A percentile compares a stretch with the other conserved stretches of the same genome.
phyloP scores from a whole-genome alignment of 92 coral and sea anemone species.

The Zoanthus sansibaricus region DNA sequence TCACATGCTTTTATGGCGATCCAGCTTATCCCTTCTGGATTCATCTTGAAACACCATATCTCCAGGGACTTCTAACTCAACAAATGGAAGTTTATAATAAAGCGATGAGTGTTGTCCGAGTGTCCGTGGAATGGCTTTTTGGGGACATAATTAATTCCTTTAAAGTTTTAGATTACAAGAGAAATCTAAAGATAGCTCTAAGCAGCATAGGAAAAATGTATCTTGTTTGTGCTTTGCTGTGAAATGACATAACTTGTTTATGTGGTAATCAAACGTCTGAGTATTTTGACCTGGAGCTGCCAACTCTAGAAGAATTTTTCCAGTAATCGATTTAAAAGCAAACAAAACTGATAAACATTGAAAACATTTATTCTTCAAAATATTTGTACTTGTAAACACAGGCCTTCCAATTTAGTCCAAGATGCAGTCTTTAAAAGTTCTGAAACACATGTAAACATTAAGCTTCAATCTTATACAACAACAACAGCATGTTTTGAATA shows the following conservation, averaged over 20 bases:
- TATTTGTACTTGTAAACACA: background rate
- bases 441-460: background rate
- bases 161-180: constrained; percentile 31
- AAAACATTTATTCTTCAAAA: background rate
- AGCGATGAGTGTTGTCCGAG: constrained; percentile 23
- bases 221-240: constrained; percentile 22
- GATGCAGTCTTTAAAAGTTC: background rate
- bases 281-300: constrained; percentile 23
- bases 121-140: constrained; percentile 33
- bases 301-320: constrained; percentile 36
- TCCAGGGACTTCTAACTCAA: constrained; percentile 35
- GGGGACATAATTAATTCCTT: constrained; percentile 30
- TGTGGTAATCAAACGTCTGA: constrained; percentile 34
- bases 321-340: background rate
- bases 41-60: constrained; percentile 23
- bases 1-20: constrained; percentile 19
- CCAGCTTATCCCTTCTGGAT: constrained; percentile 25
- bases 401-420: background rate
- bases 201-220: constrained; percentile 31
- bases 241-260: constrained; percentile 35
- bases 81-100: constrained; percentile 30
- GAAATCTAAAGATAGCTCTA: constrained; percentile 13
- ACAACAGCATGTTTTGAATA: background rate
- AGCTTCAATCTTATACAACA: background rate
- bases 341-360: background rate